Percentiles rank a stretch among this genome's conserved stretches.
Conservation (phyloP, 2,797 vertebrate genomes). For the Acanthis flammea region DNA sequence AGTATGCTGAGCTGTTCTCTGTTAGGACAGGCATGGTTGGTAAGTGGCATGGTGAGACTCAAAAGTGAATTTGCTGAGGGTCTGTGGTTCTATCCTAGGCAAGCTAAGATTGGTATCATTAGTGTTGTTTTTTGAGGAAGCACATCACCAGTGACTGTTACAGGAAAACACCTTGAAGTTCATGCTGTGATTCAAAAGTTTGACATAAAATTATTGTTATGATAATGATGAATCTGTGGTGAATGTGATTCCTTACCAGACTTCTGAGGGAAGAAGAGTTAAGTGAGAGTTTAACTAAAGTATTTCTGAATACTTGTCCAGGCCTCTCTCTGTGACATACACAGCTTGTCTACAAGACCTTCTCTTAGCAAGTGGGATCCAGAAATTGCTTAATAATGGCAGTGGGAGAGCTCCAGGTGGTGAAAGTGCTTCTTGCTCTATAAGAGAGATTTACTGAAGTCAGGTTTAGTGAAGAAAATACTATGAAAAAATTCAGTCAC, state of each 20-base stretch:
- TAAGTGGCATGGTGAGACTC: background rate
- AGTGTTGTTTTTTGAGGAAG: background rate
- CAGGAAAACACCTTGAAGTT: background rate
- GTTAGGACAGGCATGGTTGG: background rate
- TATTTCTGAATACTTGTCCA: background rate
- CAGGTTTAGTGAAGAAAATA: background rate
- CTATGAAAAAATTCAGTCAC: background rate
- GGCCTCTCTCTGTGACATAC: background rate
- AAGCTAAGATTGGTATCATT: background rate
- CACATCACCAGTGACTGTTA: background rate
- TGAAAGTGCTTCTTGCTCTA: background rate
- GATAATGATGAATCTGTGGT: background rate
- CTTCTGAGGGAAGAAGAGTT: background rate
- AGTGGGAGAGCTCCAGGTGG: background rate
- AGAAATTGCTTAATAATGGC: background rate
- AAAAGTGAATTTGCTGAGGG: background rate
- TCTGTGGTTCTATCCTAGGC: rapidly evolving
- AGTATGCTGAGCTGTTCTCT: background rate
- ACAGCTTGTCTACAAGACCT: background rate
- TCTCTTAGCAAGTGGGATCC: background rate
- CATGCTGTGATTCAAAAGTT: background rate
- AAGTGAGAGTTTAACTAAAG: background rate
- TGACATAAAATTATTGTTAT: background rate
- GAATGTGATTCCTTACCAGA: background rate
- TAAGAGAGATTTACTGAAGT: background rate